Evolutionary conservation across 2,888 invertebrate genomes (phyloP).

Genomic region (Holacanthella duospinosa): DNA sequence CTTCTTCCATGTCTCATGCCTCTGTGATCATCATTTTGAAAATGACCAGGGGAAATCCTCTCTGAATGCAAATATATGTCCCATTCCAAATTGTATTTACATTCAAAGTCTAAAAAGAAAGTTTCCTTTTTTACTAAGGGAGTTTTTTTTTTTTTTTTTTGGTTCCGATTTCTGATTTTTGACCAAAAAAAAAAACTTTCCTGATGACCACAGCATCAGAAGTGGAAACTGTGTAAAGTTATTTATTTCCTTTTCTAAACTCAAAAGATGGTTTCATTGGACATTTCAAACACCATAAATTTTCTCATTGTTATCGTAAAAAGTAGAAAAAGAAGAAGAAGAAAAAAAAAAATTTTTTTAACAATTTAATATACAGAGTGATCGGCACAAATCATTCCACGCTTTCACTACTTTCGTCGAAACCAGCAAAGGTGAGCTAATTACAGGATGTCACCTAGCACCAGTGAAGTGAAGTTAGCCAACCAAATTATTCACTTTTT

Average conservation of each 20-base stretch:
- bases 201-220: neutral
- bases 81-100: conserved; percentile 1
- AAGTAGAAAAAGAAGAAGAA: no score
- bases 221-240: neutral
- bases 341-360: no score
- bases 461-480: no score
- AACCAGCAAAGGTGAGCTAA: no score
- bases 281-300: neutral
- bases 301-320: neutral
- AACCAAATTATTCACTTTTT: no score
- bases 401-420: no score
- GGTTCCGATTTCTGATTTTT: conserved; percentile 3
- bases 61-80: conserved; percentile 26
- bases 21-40: conserved; percentile 7
- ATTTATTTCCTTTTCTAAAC: no score
- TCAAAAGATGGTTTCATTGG: no score
- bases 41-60: conserved; percentile 16
- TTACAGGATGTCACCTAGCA: no score
- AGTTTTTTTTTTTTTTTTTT: neutral
- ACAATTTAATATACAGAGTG: no score
- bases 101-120: neutral
- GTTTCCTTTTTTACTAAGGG: neutral
- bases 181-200: neutral
- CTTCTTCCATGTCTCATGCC: neutral
- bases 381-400: no score